phyloP scores from a whole-genome alignment of 2,113 vertebrate genomes.

The Callithrix jacchus region DNA sequence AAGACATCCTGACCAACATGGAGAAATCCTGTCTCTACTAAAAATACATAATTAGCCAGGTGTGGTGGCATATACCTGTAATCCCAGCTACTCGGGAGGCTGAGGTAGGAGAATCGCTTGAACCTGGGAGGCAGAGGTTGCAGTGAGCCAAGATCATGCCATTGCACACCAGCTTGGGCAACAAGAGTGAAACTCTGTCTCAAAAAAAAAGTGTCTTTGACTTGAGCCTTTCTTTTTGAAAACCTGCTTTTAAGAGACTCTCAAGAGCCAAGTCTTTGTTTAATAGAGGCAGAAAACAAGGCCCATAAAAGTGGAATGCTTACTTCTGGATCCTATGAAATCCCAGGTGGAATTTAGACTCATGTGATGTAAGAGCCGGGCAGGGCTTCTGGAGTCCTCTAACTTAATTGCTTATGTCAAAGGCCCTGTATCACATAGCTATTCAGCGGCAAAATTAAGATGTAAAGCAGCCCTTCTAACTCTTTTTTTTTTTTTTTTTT shows the following conservation, averaged over 20 bases:
- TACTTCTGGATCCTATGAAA: not conserved
- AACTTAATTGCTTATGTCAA: not conserved
- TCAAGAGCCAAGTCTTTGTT: not conserved
- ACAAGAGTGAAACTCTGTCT: too few species aligned
- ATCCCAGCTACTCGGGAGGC: too few species aligned
- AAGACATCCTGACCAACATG: too few species aligned
- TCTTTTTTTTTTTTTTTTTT: too few species aligned
- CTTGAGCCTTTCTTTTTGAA: slow-evolving; percentile 19
- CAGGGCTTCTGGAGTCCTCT: not conserved
- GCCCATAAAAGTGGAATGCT: not conserved
- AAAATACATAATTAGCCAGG: too few species aligned
- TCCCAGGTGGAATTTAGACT: not conserved
- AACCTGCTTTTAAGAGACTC: not conserved
- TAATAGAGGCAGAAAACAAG: not conserved
- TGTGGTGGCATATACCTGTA: too few species aligned
- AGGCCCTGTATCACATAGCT: not conserved
- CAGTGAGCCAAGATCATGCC: too few species aligned
- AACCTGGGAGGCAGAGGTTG: too few species aligned
- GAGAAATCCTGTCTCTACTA: too few species aligned
- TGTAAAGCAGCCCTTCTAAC: not conserved
- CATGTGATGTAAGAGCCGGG: not conserved
- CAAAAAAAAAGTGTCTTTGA: not conserved
- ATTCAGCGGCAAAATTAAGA: not conserved
- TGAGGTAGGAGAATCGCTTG: too few species aligned
- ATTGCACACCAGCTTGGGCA: too few species aligned